phyloP scores from a whole-genome alignment of 2,888 invertebrate genomes.

The Malacosoma neustria region DNA sequence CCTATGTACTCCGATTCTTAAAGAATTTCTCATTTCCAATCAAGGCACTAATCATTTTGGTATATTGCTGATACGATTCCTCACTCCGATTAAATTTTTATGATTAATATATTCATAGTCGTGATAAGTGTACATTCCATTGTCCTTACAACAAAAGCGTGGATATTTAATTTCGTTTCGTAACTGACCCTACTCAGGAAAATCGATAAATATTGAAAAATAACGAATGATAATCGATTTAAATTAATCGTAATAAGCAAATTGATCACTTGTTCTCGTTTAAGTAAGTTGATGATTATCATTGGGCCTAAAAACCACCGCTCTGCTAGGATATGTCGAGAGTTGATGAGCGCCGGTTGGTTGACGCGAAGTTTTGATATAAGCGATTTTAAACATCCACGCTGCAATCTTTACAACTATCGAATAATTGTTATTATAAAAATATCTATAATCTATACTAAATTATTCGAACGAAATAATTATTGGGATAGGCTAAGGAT shows the following conservation, averaged over 20 bases:
- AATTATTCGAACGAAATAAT: conserved; percentile 57
- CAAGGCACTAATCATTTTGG: conserved; percentile 73
- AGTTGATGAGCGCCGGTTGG: too few species aligned
- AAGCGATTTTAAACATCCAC: conserved; percentile 32
- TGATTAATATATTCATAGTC: conserved; percentile 51
- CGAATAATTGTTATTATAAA: conserved; percentile 69
- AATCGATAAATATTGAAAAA: too few species aligned
- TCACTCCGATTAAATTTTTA: conserved; percentile 69
- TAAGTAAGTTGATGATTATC: too few species aligned
- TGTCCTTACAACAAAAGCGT: conserved; percentile 45
- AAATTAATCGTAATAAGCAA: too few species aligned
- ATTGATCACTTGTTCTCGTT: too few species aligned
- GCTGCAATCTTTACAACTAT: conserved; percentile 44
- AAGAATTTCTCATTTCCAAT: conserved; percentile 35
- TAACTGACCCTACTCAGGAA: too few species aligned
- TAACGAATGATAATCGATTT: too few species aligned
- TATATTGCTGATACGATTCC: conserved; percentile 73
- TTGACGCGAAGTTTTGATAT: too few species aligned
- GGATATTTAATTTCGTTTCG: too few species aligned
- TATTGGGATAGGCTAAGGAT: conserved; percentile 71
- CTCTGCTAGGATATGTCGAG: too few species aligned
- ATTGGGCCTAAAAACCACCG: too few species aligned
- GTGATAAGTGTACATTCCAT: conserved; percentile 51
- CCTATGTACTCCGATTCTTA: conserved; percentile 47
- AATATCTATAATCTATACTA: conserved; percentile 71